Conservation (phyloP, 2,113 vertebrate species). For the Egretta garzetta region DNA sequence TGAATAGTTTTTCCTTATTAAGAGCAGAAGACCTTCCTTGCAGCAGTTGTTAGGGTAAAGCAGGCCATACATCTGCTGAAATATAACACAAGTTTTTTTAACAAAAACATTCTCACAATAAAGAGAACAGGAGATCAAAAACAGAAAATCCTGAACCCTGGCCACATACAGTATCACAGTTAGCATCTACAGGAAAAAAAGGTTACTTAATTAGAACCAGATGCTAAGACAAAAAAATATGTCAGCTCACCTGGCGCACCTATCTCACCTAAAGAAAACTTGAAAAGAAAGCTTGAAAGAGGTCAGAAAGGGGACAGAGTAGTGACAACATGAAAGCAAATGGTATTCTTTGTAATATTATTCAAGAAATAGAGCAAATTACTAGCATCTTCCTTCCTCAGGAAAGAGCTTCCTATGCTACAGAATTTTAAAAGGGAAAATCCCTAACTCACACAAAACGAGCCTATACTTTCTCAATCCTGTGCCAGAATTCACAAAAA, state of each 20-base stretch:
- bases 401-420: background rate
- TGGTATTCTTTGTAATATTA: background rate
- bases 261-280: background rate
- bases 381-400: background rate
- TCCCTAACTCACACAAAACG: background rate
- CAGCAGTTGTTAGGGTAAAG: background rate
- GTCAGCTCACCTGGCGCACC: background rate
- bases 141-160: background rate
- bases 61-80: background rate
- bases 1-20: background rate
- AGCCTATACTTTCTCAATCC: background rate
- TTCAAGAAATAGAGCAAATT: background rate
- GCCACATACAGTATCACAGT: background rate
- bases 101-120: background rate
- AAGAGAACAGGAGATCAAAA: background rate
- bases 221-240: background rate
- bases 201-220: background rate
- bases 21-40: background rate
- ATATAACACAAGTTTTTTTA: background rate
- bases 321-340: background rate
- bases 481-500: background rate
- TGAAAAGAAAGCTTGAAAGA: background rate
- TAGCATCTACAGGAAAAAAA: background rate
- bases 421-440: background rate
- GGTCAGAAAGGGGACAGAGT: background rate